A percentile compares a stretch with the other conserved stretches of the same genome.
Evolutionary conservation across 2,888 invertebrate genomes (phyloP).

Genomic region (Andrena bicolor): DNA sequence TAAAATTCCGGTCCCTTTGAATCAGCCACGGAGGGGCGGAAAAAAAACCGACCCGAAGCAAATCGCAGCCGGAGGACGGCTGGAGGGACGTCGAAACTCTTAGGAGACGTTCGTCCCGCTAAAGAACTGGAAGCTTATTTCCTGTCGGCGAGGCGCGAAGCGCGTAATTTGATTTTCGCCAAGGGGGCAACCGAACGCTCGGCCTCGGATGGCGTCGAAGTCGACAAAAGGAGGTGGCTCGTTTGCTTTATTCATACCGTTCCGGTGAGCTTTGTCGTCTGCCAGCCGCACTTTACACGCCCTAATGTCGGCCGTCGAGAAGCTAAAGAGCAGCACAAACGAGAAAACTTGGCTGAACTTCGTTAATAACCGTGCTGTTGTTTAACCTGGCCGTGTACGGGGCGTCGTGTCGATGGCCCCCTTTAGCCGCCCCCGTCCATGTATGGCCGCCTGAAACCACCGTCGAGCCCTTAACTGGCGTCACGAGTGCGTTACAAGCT

Average conservation of each 20-base stretch:
- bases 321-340: constrained; percentile 56
- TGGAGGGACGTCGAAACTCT: constrained; percentile 43
- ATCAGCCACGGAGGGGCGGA: background rate
- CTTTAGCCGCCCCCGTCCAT: background rate
- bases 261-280: constrained; percentile 13
- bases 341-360: constrained; percentile 70
- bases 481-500: constrained; percentile 52
- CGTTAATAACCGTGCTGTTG: constrained; percentile 65
- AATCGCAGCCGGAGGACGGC: constrained; percentile 5
- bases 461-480: constrained; percentile 49
- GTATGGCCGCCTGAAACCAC: background rate
- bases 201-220: constrained; percentile 37
- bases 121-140: constrained; percentile 76
- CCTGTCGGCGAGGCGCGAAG: constrained; percentile 65
- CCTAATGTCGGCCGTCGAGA: constrained; percentile 34
- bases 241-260: constrained; percentile 49
- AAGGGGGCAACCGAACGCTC: constrained; percentile 67
- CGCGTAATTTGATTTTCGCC: constrained; percentile 77
- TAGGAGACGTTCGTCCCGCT: constrained; percentile 60
- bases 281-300: constrained; percentile 36
- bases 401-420: background rate
- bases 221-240: constrained; percentile 51
- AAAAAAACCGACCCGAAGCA: constrained; percentile 11
- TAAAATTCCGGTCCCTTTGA: background rate
- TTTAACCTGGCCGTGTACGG: constrained; percentile 52